A percentile compares a stretch with the other conserved stretches of the same genome.
Evolutionary conservation across 1,140 invertebrate species (phyloP).

Genomic region (Anastatus disparis): DNA sequence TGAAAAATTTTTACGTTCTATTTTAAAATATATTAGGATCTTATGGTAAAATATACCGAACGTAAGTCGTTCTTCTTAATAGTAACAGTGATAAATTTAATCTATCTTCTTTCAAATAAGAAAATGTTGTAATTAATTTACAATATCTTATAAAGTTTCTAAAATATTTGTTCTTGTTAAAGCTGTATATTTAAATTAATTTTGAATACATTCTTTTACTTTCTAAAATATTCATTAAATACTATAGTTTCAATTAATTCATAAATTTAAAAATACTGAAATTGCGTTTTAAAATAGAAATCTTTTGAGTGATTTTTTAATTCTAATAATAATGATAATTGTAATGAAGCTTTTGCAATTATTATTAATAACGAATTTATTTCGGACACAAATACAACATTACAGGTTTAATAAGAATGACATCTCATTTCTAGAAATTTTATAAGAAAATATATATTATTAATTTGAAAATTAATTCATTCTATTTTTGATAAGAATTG

Average conservation of each 20-base stretch:
- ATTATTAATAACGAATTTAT: not conserved
- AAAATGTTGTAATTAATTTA: not conserved
- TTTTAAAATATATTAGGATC: not conserved
- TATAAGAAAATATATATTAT: not conserved
- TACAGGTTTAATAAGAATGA: not conserved
- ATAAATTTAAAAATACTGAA: too few relatives aligned
- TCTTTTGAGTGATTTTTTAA: too few relatives aligned
- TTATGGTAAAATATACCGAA: not conserved
- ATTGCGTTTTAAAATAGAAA: too few relatives aligned
- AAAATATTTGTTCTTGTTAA: not conserved
- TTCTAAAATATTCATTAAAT: too few relatives aligned
- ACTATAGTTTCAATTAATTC: too few relatives aligned
- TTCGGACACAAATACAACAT: too few relatives aligned
- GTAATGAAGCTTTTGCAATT: not conserved
- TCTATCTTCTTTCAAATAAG: too few relatives aligned
- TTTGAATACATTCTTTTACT: too few relatives aligned
- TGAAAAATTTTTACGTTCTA: not conserved
- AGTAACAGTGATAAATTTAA: not conserved
- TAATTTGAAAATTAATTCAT: not conserved
- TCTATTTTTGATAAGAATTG: slow-evolving; percentile 2
- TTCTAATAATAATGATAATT: not conserved
- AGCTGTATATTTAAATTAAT: not conserved
- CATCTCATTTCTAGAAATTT: not conserved
- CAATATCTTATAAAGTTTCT: slow-evolving; percentile 6
- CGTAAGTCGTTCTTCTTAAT: not conserved